These are phyloP conservation scores for Epicauta chinensis DNA, from an alignment of 1,140 invertebrate genomes.

Conservation along the genomic window DNA sequence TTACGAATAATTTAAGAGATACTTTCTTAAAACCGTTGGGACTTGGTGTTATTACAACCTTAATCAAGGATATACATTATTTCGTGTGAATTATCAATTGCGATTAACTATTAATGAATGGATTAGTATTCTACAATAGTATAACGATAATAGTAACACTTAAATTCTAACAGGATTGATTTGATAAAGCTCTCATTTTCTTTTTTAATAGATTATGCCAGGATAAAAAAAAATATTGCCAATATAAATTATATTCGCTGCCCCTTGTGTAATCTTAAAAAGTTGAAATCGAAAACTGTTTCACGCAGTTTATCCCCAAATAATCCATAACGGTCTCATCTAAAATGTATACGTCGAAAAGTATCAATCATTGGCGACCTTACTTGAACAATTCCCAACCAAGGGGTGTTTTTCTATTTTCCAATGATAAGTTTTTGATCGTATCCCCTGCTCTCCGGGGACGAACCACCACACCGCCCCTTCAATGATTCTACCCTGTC, in stretches of 20 bases:
- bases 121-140: no score
- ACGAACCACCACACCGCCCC: not conserved
- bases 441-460: conserved; percentile 15
- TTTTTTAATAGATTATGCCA: no score
- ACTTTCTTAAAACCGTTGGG: conserved; percentile 20
- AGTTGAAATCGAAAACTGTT: not conserved
- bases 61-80: conserved; percentile 17
- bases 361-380: conserved; percentile 19
- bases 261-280: no score
- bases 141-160: no score
- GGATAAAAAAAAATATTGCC: no score
- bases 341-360: conserved; percentile 10
- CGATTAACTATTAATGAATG: no score
- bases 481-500: conserved; percentile 7
- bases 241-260: no score
- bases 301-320: conserved; percentile 3
- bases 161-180: no score
- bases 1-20: conserved; percentile 26
- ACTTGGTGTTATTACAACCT: conserved; percentile 17
- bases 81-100: conserved; percentile 10
- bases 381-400: conserved; percentile 6
- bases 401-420: conserved; percentile 23
- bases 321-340: conserved; percentile 11
- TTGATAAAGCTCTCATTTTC: no score
- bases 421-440: conserved; percentile 22